A percentile compares a stretch with the other conserved stretches of the same genome.
Evolutionary conservation across 2,888 invertebrate genomes (phyloP).

Genomic region (Tenodera sinensis): DNA sequence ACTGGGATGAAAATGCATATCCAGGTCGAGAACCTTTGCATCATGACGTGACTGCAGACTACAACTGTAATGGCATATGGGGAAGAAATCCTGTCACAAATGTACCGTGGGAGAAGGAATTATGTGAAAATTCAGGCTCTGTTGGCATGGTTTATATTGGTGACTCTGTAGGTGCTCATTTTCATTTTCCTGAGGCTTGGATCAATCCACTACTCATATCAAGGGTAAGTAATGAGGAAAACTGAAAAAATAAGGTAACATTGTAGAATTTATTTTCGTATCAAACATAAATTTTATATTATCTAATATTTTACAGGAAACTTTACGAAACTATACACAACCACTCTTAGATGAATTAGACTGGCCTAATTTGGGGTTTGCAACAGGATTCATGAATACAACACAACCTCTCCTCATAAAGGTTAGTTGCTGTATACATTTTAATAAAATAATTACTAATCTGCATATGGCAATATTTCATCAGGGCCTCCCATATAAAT

Average conservation of each 20-base stretch:
- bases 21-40: constrained; percentile 37
- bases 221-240: constrained; percentile 35
- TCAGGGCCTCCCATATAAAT: no score
- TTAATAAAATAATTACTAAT: no score
- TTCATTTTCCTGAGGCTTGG: constrained; percentile 49
- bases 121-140: constrained; percentile 36
- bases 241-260: neutral
- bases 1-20: constrained; percentile 36
- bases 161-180: constrained; percentile 52
- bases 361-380: constrained; percentile 50
- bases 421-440: neutral
- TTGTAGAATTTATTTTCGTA: neutral
- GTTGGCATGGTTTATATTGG: constrained; percentile 40
- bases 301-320: constrained; percentile 36
- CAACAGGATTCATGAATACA: constrained; percentile 44
- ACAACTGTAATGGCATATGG: constrained; percentile 41
- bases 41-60: constrained; percentile 36
- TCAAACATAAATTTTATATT: neutral
- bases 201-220: constrained; percentile 43
- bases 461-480: no score
- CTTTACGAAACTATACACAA: constrained; percentile 40
- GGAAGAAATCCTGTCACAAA: constrained; percentile 36
- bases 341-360: constrained; percentile 47
- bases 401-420: constrained; percentile 38
- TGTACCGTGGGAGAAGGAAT: constrained; percentile 37